Percentiles rank a stretch among this genome's conserved stretches.
These are phyloP conservation scores for Gouania willdenowi DNA, from an alignment of 2,797 vertebrate genomes.

Conservation along the genomic window DNA sequence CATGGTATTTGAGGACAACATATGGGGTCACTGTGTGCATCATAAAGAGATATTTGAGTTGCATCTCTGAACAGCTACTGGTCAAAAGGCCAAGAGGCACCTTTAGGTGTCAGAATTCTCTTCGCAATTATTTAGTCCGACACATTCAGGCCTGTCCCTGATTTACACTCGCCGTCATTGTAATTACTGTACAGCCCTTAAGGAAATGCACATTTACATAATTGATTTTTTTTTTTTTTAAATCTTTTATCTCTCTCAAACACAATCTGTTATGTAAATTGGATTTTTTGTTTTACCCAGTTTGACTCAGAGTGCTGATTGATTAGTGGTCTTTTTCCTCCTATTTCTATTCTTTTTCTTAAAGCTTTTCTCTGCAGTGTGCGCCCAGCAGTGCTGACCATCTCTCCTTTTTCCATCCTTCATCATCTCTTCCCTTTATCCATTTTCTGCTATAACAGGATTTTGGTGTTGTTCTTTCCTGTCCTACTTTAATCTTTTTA, in stretches of 20 bases:
- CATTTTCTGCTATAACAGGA: not conserved
- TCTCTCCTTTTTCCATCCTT: slow-evolving; percentile 4
- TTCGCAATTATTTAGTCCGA: slow-evolving; percentile 43
- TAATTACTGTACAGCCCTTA: slow-evolving; percentile 65
- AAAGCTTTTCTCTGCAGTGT: too few relatives aligned
- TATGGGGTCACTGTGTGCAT: too few relatives aligned
- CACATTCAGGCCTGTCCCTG: slow-evolving; percentile 38
- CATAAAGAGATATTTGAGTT: too few relatives aligned
- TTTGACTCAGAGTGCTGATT: slow-evolving; percentile 60
- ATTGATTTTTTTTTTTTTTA: slow-evolving; percentile 70
- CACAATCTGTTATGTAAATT: slow-evolving; percentile 54
- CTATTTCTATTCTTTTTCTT: slow-evolving; percentile 13
- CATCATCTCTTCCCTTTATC: not conserved
- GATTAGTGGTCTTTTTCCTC: slow-evolving; percentile 26
- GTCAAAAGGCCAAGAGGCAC: not conserved
- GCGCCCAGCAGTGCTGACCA: too few relatives aligned
- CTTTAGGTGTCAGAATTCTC: slow-evolving; percentile 14
- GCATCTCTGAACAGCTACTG: too few relatives aligned
- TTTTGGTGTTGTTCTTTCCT: not conserved
- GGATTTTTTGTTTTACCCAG: slow-evolving; percentile 48
- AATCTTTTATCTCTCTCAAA: slow-evolving; percentile 51
- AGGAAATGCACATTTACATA: slow-evolving; percentile 63
- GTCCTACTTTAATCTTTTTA: slow-evolving; percentile 9
- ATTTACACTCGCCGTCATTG: slow-evolving; percentile 41
- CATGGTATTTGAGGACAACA: too few relatives aligned